These are phyloP conservation scores for Echeneis naucrates DNA, from an alignment of 2,797 vertebrate genomes.

Conservation along the genomic window DNA sequence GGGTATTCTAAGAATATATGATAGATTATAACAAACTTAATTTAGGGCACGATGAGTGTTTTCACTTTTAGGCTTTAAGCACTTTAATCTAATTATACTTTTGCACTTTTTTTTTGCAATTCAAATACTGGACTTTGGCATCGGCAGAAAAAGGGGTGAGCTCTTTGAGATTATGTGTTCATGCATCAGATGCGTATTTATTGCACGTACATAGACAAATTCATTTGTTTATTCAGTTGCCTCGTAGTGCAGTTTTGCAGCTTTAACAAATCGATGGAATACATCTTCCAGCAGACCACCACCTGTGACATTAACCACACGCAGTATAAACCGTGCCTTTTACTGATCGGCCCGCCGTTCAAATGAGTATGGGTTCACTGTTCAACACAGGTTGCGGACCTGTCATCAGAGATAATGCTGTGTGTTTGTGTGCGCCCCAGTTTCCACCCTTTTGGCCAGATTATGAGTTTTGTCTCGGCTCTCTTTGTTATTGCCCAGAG, in stretches of 20 bases:
- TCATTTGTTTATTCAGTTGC: too few relatives aligned
- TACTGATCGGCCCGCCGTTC: constrained; percentile 1
- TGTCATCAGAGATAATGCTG: constrained; percentile 50
- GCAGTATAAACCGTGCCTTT: not conserved
- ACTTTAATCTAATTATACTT: not conserved
- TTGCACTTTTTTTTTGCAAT: not conserved
- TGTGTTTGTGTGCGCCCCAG: constrained; percentile 38
- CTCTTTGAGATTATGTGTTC: too few relatives aligned
- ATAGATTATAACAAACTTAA: too few relatives aligned
- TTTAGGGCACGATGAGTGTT: too few relatives aligned
- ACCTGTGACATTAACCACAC: too few relatives aligned
- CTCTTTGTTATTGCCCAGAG: constrained; percentile 62
- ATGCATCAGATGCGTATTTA: not conserved
- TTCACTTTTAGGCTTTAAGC: not conserved
- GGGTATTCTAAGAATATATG: not conserved
- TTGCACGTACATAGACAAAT: too few relatives aligned
- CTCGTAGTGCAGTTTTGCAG: not conserved
- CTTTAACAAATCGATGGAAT: not conserved
- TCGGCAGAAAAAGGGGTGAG: not conserved
- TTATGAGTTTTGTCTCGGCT: constrained; percentile 63
- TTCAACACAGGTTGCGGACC: constrained; percentile 44
- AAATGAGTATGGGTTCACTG: not conserved
- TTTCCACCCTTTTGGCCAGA: constrained; percentile 51
- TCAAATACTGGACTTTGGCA: not conserved
- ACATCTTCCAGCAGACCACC: not conserved